Evolutionary conservation across 2,797 vertebrate genomes (phyloP).

Genomic region (Graptemys geographica): DNA sequence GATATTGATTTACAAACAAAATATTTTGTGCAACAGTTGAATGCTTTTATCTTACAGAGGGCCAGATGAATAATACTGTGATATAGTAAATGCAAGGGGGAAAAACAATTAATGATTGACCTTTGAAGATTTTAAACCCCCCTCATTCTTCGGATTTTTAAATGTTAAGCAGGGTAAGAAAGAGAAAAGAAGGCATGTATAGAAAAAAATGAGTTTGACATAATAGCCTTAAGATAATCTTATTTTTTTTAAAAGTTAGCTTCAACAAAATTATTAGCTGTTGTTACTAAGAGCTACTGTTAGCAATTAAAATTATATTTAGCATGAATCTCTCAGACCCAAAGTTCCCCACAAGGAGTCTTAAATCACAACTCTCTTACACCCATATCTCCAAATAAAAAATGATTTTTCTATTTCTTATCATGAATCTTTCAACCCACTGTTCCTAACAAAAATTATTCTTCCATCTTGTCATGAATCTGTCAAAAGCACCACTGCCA

Average conservation of each 20-base stretch:
- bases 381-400: conserved; percentile 46
- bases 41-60: neutral
- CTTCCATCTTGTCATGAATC: conserved; percentile 71
- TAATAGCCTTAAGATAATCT: neutral
- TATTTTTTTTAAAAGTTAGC: neutral
- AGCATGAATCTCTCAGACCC: neutral
- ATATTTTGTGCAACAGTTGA: neutral
- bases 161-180: neutral
- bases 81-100: neutral
- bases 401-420: conserved; percentile 72
- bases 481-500: conserved; percentile 67
- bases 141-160: neutral
- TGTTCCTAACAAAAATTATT: conserved; percentile 74
- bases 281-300: neutral
- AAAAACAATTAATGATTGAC: neutral
- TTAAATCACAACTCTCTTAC: conserved; percentile 51
- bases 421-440: conserved; percentile 71
- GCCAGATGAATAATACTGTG: neutral
- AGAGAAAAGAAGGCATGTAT: neutral
- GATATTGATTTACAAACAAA: neutral
- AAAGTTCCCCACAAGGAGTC: conserved; percentile 12
- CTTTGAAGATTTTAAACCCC: neutral
- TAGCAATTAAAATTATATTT: neutral
- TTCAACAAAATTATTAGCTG: neutral
- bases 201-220: neutral